A percentile compares a stretch with the other conserved stretches of the same genome.
These are phyloP conservation scores for Pammene fasciana DNA, from an alignment of 2,888 invertebrate species.

Conservation along the genomic window DNA sequence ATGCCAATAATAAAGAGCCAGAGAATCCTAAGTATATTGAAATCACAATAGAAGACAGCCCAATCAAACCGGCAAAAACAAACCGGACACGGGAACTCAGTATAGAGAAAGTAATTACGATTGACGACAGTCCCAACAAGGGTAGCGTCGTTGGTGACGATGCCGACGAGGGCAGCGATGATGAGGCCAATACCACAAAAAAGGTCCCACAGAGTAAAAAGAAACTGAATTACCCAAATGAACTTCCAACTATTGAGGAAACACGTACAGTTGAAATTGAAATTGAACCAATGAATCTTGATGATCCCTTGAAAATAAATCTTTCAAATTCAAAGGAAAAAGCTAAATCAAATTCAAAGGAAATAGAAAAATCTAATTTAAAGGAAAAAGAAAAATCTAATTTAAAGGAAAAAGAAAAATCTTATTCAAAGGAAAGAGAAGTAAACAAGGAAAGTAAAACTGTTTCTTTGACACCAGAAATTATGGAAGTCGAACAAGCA, in stretches of 20 bases:
- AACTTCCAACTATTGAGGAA: slow-evolving; percentile 41
- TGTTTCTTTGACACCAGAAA: slow-evolving; percentile 42
- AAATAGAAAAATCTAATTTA: too few relatives aligned
- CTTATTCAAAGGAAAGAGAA: not conserved
- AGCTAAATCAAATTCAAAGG: not conserved
- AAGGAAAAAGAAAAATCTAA: too few relatives aligned
- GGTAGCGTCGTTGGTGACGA: slow-evolving; percentile 45
- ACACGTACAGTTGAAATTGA: slow-evolving; percentile 61
- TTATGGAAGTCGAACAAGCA: slow-evolving; percentile 54
- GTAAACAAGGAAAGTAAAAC: slow-evolving; percentile 31
- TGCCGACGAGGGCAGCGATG: slow-evolving; percentile 47
- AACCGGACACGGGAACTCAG: slow-evolving; percentile 57
- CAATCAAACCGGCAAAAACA: slow-evolving; percentile 60
- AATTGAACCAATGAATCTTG: slow-evolving; percentile 52
- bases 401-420: too few relatives aligned
- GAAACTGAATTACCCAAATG: slow-evolving; percentile 65
- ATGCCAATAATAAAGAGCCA: slow-evolving; percentile 71
- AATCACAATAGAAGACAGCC: slow-evolving; percentile 78
- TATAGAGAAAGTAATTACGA: slow-evolving; percentile 64
- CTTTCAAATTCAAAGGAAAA: not conserved
- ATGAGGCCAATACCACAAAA: slow-evolving; percentile 49
- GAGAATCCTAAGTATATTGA: slow-evolving; percentile 60
- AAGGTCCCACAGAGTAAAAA: slow-evolving; percentile 67
- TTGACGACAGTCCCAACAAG: slow-evolving; percentile 76
- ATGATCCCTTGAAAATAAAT: not conserved